Base-by-base conservation (phyloP, 2,888 invertebrate genomes). In the Aromia moschata region DNA sequence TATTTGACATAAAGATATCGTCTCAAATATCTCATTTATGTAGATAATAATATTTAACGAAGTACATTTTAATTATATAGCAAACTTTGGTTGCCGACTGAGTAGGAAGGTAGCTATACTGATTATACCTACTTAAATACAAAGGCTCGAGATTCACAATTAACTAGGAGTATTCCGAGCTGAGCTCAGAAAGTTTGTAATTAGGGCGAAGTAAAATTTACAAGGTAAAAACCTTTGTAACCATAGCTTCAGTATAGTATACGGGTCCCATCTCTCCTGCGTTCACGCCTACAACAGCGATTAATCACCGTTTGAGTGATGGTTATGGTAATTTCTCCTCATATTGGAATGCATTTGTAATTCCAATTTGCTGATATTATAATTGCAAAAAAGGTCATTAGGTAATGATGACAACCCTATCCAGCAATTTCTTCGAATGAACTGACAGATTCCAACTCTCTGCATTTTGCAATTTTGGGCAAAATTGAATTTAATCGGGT, bases 271-370 rank as follows among this genome's bases (percentile, higher is more conserved):
- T 49, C 49, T 25, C 18, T 18, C 31, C 4, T 43, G 52, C 31
- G 18, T 43, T 15, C 43, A 1, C 14, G 45, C 37, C 17, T 43
- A 54, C 18, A 54, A 17, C 25, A 10, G 38, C 36, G 44, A 54
- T 54, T 54, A 54, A 54, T 54, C 45, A 45, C 45, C 14, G 43
- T 37, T 33, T 44, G 54, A 54, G 44, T 44, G 54, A 54, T 44
- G 25, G 54, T 20, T 18, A 54, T 45, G 44, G 25, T 54, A 54
- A 54, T 38, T 36, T 44, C 36, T 20, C 25, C 18, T 38, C 20
- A 49, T 38, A 49, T 18, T 49, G 38, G 38, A 49, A 40, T 49
- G 49, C 38, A 49, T 49, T 49, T 38, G 49, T 49, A 49, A 49
- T 49, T 49, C 25, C 49, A 49, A 49, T 38, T 49, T 30, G 38